Evolutionary conservation across 2,888 invertebrate genomes (phyloP).

Genomic region (Ptychoptera contaminata): DNA sequence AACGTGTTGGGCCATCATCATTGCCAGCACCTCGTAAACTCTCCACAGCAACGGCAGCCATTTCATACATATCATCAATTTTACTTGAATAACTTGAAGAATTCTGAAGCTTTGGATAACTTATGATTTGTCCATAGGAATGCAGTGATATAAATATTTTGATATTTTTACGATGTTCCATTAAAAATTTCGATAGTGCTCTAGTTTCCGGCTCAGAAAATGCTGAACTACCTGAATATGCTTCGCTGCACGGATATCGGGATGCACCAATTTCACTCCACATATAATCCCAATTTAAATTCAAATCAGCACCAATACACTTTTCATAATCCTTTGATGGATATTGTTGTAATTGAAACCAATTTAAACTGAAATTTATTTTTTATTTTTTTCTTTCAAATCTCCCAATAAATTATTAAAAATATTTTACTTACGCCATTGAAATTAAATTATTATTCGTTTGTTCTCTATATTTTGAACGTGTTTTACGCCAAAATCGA

Average conservation of each 20-base stretch:
- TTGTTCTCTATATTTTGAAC: constrained; percentile 35
- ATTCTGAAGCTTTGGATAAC: constrained; percentile 37
- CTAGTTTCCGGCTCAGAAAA: constrained; percentile 67
- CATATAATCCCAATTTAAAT: constrained; percentile 61
- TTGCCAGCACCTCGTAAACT: constrained; percentile 19
- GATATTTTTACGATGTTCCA: constrained; percentile 41
- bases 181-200: constrained; percentile 44
- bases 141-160: constrained; percentile 45
- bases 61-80: constrained; percentile 26
- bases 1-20: constrained; percentile 22
- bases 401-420: not conserved
- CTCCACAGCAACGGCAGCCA: constrained; percentile 27
- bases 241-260: constrained; percentile 57
- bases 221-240: constrained; percentile 52
- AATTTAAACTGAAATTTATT: constrained; percentile 17
- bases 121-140: constrained; percentile 51
- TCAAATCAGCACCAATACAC: constrained; percentile 61
- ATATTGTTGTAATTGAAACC: constrained; percentile 18
- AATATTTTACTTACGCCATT: not conserved
- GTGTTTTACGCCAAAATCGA: constrained; percentile 66
- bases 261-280: constrained; percentile 58
- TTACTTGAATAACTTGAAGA: constrained; percentile 22
- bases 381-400: not conserved
- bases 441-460: constrained; percentile 1
- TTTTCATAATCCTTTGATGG: not conserved